These are phyloP conservation scores for Thelaira solivaga DNA, from an alignment of 2,888 invertebrate species.

Conservation along the genomic window DNA sequence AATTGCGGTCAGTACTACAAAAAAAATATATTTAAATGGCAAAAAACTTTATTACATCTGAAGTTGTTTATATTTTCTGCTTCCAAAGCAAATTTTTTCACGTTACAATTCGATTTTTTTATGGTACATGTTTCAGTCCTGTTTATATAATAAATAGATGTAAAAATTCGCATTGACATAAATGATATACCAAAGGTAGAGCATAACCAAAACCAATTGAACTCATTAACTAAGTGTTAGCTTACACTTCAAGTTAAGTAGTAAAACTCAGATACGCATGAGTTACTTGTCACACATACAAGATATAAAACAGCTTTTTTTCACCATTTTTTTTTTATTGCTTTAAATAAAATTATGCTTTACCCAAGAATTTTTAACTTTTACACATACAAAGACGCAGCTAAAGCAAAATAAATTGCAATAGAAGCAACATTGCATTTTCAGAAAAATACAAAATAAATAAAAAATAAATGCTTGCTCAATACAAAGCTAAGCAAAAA, in stretches of 20 bases:
- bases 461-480: too few species aligned
- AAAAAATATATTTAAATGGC: too few species aligned
- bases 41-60: too few species aligned
- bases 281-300: conserved; percentile 24
- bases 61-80: too few species aligned
- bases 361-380: conserved; percentile 40
- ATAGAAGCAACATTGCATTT: conserved; percentile 33
- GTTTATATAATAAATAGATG: too few species aligned
- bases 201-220: conserved; percentile 5
- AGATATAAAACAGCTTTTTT: conserved; percentile 17
- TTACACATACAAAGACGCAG: conserved; percentile 20
- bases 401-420: conserved; percentile 18
- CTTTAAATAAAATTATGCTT: conserved; percentile 4
- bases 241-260: not conserved
- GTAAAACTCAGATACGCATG: conserved; percentile 29
- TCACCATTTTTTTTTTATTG: not conserved
- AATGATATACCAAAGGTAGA: not conserved
- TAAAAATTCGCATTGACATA: not conserved
- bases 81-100: too few species aligned
- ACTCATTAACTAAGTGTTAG: not conserved
- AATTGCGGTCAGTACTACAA: too few species aligned
- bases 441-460: conserved; percentile 6
- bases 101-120: too few species aligned
- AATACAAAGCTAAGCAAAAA: not conserved
- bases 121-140: too few species aligned